phyloP scores from a whole-genome alignment of 2,888 invertebrate genomes.

The Iphiclides podalirius region DNA sequence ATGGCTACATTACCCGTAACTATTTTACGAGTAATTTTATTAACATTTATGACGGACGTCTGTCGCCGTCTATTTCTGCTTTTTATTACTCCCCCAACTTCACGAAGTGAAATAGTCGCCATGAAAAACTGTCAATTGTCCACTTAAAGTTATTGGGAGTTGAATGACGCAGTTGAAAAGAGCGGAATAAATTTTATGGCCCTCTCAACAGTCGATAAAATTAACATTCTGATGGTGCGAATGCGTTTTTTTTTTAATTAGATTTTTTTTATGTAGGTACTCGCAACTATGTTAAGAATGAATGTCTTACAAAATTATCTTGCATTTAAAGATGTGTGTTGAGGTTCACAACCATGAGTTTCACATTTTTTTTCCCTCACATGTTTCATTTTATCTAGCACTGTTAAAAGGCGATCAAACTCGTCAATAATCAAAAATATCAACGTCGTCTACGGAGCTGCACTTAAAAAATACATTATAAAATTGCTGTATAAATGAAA shows the following conservation, averaged over 20 bases:
- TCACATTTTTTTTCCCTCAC: too few species aligned
- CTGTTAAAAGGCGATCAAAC: too few species aligned
- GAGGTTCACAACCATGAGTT: too few species aligned
- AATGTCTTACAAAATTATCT: too few species aligned
- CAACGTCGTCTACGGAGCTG: too few species aligned
- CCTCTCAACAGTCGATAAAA: not conserved
- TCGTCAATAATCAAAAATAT: too few species aligned
- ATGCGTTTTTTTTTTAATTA: not conserved
- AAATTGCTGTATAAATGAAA: too few species aligned
- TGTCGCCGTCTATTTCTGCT: constrained; percentile 29
- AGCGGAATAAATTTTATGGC: not conserved
- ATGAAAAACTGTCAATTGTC: constrained; percentile 32
- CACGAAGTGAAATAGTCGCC: constrained; percentile 32
- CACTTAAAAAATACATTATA: too few species aligned
- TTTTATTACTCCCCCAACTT: constrained; percentile 30
- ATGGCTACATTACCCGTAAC: constrained; percentile 27
- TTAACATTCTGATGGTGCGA: not conserved
- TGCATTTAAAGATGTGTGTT: too few species aligned
- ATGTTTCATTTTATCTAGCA: too few species aligned
- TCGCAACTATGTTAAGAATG: too few species aligned
- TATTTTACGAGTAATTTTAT: constrained; percentile 29
- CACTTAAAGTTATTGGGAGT: constrained; percentile 24
- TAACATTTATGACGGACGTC: constrained; percentile 35
- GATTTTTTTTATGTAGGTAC: not conserved
- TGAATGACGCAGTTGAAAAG: not conserved